phyloP scores from a whole-genome alignment of 2,113 vertebrate genomes.

The Beaufortia kweichowensis region DNA sequence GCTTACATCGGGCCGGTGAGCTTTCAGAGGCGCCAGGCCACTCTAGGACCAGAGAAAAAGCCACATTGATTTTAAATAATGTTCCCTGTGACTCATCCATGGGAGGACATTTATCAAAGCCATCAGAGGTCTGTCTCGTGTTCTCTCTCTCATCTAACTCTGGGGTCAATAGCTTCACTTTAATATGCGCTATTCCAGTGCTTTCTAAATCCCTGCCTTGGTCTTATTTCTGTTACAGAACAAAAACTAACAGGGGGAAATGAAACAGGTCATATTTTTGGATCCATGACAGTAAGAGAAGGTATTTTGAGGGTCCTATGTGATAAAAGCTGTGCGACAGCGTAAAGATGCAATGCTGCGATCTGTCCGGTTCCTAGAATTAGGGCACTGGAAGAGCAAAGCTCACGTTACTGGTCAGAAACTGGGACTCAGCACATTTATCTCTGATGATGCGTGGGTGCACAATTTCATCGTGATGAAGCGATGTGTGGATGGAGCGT shows the following conservation, averaged over 20 bases:
- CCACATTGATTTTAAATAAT: constrained; percentile 59
- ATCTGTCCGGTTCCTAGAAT: neutral
- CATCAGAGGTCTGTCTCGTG: constrained; percentile 47
- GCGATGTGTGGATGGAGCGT: constrained; percentile 16
- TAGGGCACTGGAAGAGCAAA: neutral
- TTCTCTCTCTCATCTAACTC: constrained; percentile 37
- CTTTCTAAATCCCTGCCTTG: constrained; percentile 3
- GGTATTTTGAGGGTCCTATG: neutral
- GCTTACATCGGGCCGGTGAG: constrained; percentile 35
- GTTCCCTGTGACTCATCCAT: constrained; percentile 52
- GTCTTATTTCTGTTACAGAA: constrained; percentile 17
- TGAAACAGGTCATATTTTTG: constrained; percentile 37
- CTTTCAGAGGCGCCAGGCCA: constrained; percentile 50
- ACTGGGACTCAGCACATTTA: constrained; percentile 27
- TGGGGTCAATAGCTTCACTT: constrained; percentile 49
- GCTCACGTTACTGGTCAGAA: constrained; percentile 34
- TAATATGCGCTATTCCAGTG: constrained; percentile 14
- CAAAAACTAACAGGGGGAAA: constrained; percentile 4
- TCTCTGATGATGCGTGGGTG: constrained; percentile 22
- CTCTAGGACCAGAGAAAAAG: constrained; percentile 50
- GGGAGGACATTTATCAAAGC: constrained; percentile 55
- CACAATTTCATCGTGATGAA: constrained; percentile 29
- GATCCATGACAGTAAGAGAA: neutral
- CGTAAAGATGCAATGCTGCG: neutral
- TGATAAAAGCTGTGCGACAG: constrained; percentile 1